Percentiles rank a stretch among this genome's conserved stretches.
Evolutionary conservation across 2,113 vertebrate species (phyloP).

Genomic region (Semnornis frantzii): DNA sequence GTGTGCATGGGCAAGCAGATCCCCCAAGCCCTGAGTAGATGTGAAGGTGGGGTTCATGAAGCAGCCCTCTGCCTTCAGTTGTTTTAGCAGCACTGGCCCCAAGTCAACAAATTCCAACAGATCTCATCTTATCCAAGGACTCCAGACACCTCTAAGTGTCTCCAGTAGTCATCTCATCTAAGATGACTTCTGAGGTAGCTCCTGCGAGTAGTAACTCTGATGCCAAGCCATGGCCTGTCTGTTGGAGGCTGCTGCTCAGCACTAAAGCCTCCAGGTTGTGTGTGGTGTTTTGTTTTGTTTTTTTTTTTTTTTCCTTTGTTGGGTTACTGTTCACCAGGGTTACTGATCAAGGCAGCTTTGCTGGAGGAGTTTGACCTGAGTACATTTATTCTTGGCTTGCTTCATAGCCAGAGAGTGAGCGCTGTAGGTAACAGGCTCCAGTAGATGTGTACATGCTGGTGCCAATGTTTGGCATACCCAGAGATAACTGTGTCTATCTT

Average conservation of each 20-base stretch:
- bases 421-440: not conserved
- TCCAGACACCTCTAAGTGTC: not conserved
- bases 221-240: too few relatives aligned
- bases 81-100: not conserved
- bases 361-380: not conserved
- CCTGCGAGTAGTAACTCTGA: not conserved
- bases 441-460: not conserved
- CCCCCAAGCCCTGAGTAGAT: not conserved
- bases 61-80: not conserved
- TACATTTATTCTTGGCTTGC: not conserved
- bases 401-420: not conserved
- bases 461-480: not conserved
- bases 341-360: slow-evolving; percentile 24
- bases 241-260: not conserved
- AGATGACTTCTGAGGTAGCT: not conserved
- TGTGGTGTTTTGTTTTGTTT: too few relatives aligned
- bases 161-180: not conserved
- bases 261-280: not conserved
- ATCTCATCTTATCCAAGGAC: not conserved
- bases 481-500: not conserved
- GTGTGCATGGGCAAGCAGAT: not conserved
- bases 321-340: not conserved
- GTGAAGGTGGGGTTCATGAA: not conserved
- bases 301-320: not conserved
- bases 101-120: not conserved